phyloP scores from a whole-genome alignment of 2,113 vertebrate species.

The Stercorarius parasiticus region DNA sequence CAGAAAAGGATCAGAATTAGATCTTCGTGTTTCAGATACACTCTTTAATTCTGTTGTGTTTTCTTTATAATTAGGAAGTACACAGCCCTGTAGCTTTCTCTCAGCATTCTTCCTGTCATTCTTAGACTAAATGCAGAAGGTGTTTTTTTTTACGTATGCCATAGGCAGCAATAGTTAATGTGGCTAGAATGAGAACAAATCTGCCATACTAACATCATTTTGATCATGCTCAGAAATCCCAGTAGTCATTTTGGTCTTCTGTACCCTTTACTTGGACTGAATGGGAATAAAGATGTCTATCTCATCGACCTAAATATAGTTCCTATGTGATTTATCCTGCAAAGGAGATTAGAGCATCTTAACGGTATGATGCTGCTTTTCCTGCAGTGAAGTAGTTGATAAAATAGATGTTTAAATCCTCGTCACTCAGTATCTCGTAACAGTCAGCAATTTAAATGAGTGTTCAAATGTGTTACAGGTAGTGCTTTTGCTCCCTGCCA shows the following conservation, averaged over 20 bases:
- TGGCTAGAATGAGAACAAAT: neutral
- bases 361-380: neutral
- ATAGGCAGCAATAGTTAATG: neutral
- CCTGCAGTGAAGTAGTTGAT: neutral
- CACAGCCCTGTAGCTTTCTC: neutral
- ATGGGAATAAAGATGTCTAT: neutral
- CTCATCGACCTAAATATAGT: neutral
- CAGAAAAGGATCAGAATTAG: neutral
- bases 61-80: neutral
- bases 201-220: neutral
- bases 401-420: neutral
- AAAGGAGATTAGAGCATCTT: neutral
- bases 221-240: neutral
- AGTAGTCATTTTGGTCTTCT: neutral
- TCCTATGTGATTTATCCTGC: neutral
- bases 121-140: neutral
- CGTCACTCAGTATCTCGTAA: neutral
- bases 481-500: neutral
- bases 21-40: neutral
- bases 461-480: neutral
- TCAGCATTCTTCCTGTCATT: neutral
- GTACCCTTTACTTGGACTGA: neutral
- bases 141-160: neutral
- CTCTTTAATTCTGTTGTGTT: neutral
- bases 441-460: neutral